Evolutionary conservation across 2,888 invertebrate species (phyloP).

Genomic region (Neoaliturus tenellus): DNA sequence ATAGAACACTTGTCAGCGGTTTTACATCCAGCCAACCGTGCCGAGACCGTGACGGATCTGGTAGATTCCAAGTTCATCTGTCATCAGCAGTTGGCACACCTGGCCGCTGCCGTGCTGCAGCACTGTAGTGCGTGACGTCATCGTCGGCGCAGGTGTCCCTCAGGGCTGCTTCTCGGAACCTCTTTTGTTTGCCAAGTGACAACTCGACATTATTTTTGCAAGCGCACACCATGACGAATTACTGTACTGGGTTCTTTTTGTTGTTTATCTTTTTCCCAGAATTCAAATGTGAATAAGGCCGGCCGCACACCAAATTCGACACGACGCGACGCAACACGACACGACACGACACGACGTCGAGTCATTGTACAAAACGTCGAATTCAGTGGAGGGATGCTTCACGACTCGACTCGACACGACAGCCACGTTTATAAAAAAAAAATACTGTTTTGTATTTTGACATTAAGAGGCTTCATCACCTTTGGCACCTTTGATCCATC

Average conservation of each 20-base stretch:
- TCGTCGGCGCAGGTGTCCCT: neutral
- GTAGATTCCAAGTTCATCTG: neutral
- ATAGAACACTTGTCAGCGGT: too few relatives aligned
- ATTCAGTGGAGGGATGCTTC: too few relatives aligned
- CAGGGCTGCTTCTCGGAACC: slow-evolving; percentile 27
- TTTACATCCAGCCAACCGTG: neutral
- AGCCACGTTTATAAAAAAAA: too few relatives aligned
- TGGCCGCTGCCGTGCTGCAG: neutral
- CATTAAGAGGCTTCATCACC: too few relatives aligned
- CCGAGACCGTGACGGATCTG: neutral
- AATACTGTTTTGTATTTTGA: too few relatives aligned
- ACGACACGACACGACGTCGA: neutral
- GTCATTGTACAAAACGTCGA: too few relatives aligned
- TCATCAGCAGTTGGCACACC: slow-evolving; percentile 6
- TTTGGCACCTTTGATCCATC: too few relatives aligned
- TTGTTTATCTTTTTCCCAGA: slow-evolving; percentile 1
- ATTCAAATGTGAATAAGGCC: too few relatives aligned
- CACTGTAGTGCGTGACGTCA: neutral
- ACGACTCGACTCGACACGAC: too few relatives aligned
- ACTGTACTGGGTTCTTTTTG: neutral
- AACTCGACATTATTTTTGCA: slow-evolving; percentile 15
- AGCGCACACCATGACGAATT: slow-evolving; percentile 19
- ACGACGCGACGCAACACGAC: neutral
- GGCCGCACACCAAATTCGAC: too few relatives aligned
- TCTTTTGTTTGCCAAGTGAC: neutral